Base-by-base conservation (phyloP, 2,888 invertebrate genomes). In the Hypomecis atomaria region DNA sequence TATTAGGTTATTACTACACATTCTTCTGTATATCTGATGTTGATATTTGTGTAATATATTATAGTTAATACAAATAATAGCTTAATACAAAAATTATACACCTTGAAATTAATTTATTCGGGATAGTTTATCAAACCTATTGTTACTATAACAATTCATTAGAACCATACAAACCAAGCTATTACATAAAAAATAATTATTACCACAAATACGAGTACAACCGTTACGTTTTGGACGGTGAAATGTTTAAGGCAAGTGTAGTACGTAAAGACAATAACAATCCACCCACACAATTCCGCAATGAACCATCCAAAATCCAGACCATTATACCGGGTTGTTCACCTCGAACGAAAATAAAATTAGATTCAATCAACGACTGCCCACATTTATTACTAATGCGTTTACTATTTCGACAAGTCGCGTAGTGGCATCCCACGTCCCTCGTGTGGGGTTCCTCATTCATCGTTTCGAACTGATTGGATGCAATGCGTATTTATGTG, bases 281-380 rank as follows among this genome's bases (percentile, higher is more conserved):
- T 62, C 61, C 56, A 52, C 71, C 71, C 56, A 73, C 71, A 65
- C 65, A 50, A 71, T 66, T 71, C 71, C 47, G 69, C 70, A 69
- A 73, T 63, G 61, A 66, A 55, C 53, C 52, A 55, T 63, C 66
- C 68, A 66, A 71, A 70, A 65, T 64, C 63, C 59, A 60, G 66
- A 69, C 70, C 67, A 73, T 74, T 76, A 73, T 71, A 76, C 44
- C 61, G 74, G 89, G 85, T 87, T 82, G 78, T 87, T 88, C 83
- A 89, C 86, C 90, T 84, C 85, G 71, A 77, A 83, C 85, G 82
- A 83, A 87, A 88, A 86, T 86, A 88, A 88, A 87, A 89, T 89
- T 85, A 88, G 82, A 82, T 82, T 83, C 85, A 86, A 87, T 90
- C 88, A 88, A 78, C 83, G 75, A 72, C 84, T 83, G 70, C 90